These are phyloP conservation scores for Drosophila erecta DNA, from an alignment of 1,140 invertebrate genomes.

Conservation along the genomic window DNA sequence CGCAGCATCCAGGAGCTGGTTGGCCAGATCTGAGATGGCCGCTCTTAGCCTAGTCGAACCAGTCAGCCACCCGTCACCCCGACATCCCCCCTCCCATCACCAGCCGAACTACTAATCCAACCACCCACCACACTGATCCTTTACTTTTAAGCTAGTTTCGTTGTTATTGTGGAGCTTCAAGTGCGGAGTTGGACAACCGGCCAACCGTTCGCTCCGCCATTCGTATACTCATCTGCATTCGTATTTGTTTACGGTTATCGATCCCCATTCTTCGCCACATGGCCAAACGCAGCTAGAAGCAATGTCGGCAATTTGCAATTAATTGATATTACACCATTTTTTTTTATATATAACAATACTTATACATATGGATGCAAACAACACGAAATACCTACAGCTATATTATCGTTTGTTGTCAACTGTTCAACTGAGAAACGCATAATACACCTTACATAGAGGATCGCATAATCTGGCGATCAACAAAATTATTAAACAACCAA, in stretches of 20 bases:
- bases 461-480: conserved; percentile 9
- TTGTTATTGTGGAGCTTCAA: conserved; percentile 6
- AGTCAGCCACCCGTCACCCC: conserved; percentile 9
- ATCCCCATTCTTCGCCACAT: background rate
- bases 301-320: conserved; percentile 15
- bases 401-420: conserved; percentile 19
- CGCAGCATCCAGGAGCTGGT: conserved; percentile 83
- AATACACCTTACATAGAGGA: background rate
- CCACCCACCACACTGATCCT: background rate
- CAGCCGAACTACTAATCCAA: background rate
- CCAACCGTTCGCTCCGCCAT: conserved; percentile 1
- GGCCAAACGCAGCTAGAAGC: conserved; percentile 1
- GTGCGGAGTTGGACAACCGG: conserved; percentile 1
- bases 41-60: conserved; percentile 44
- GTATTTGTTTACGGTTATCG: conserved; percentile 8
- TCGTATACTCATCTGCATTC: background rate
- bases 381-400: conserved; percentile 5
- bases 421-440: conserved; percentile 7
- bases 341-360: conserved; percentile 22
- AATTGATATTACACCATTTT: conserved; percentile 37
- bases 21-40: conserved; percentile 69
- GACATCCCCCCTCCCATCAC: conserved; percentile 1
- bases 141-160: conserved; percentile 2
- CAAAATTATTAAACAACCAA: conserved; percentile 23
- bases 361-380: conserved; percentile 12